Evolutionary conservation across 2,888 invertebrate species (phyloP).

Genomic region (Melanchra persicariae): DNA sequence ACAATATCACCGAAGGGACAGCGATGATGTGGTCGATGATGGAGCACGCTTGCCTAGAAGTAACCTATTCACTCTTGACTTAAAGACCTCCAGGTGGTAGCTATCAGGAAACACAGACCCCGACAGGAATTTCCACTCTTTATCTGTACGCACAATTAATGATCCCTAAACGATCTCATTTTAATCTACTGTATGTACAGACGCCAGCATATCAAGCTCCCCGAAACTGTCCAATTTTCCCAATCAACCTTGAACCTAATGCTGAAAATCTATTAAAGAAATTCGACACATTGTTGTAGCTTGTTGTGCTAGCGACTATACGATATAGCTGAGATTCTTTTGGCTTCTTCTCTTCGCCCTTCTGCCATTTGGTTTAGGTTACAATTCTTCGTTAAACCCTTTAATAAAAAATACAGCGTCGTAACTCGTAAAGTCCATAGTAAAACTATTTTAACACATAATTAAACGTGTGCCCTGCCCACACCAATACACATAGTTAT

Average conservation of each 20-base stretch:
- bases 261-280: no score
- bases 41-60: background rate
- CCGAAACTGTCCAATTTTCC: no score
- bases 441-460: conserved; percentile 25
- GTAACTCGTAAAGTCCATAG: background rate
- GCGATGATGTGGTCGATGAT: background rate
- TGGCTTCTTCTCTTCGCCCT: background rate
- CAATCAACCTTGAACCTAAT: no score
- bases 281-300: no score
- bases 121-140: no score
- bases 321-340: no score
- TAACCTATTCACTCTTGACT: background rate
- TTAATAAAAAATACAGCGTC: background rate
- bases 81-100: background rate
- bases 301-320: no score
- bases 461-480: conserved; percentile 14
- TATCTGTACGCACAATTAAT: no score
- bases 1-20: no score
- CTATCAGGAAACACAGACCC: background rate
- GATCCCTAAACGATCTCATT: no score
- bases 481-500: conserved; percentile 33
- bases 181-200: background rate
- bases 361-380: background rate
- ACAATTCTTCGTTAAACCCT: background rate
- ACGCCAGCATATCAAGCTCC: no score